Base-by-base conservation (phyloP, 2,888 invertebrate species). In the Omphaloscelis lunosa region DNA sequence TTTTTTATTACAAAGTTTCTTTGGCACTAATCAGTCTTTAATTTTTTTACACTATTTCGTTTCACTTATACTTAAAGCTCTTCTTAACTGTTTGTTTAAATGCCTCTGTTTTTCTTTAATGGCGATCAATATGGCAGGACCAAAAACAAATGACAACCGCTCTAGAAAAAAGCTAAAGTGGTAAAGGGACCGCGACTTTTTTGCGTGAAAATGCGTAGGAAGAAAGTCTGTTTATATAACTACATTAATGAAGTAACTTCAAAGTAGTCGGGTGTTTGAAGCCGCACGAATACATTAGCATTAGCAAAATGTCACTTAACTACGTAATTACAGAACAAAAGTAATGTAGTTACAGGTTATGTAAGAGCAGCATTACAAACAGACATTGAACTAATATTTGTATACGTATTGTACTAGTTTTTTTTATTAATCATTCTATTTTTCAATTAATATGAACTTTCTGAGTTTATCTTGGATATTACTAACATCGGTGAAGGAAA, bases 21-120 rank as follows among this genome's bases (percentile, higher is more conserved):
- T 82, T 87, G 84, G 84, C 87, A 88, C 84, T 63, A 73, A 69
- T 83, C 85, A 88, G 89, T 88, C 85, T 87, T 87, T 68, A 82
- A 53, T 77, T 81, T 77, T 48, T 5, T 58, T 45, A 51, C 51
- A 82, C 79, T 76, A 29, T 71, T 5, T 34, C 1, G 20, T 34
- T 78, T 53, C 41, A 82, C 48, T 75, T 17, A 20, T 20, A 29
- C n/a, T n/a, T n/a, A n/a, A n/a, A n/a, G n/a, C n/a, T n/a, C n/a
- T n/a, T n/a, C n/a, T n/a, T n/a, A n/a, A n/a, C n/a, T n/a, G n/a
- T n/a, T n/a, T n/a, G n/a, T n/a, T n/a, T n/a, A n/a, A n/a, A n/a
- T n/a, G n/a, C 9, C 15, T 27, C 48, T 11, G 2, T 68, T 48
- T 34, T 48, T 48, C 2, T 34, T 34, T 34, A 29, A 66, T 29